Percentiles rank a stretch among this genome's conserved stretches.
These are phyloP conservation scores for Agrypnia vestita DNA, from an alignment of 1,140 invertebrate species.

Conservation along the genomic window DNA sequence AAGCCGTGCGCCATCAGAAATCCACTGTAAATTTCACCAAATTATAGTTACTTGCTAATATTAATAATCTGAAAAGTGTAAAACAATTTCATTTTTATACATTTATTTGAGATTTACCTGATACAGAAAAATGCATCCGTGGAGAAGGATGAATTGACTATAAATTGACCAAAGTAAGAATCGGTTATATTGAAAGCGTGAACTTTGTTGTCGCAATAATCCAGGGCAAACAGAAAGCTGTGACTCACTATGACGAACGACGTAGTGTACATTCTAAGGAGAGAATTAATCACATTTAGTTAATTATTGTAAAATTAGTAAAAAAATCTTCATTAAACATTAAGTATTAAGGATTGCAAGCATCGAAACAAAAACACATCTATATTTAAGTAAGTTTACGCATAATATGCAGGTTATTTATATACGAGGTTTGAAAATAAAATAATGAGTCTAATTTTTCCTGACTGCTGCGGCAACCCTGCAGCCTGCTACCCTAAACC, in stretches of 20 bases:
- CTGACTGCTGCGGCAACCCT: no score
- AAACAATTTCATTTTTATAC: not conserved
- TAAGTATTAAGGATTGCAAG: no score
- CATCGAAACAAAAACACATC: no score
- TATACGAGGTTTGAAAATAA: no score
- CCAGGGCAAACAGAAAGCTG: constrained; percentile 40
- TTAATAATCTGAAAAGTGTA: not conserved
- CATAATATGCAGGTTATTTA: no score
- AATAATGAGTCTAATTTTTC: no score
- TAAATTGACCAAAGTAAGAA: constrained; percentile 9
- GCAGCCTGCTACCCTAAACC: no score
- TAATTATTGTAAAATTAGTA: no score
- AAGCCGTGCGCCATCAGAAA: constrained; percentile 36
- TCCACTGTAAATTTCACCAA: constrained; percentile 8
- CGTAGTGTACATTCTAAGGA: constrained; percentile 51
- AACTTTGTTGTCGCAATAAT: constrained; percentile 46
- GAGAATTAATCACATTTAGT: constrained; percentile 1
- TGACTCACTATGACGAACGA: constrained; percentile 43
- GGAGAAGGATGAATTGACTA: constrained; percentile 19
- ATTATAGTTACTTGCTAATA: not conserved
- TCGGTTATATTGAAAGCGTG: constrained; percentile 34
- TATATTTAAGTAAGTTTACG: no score
- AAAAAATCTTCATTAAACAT: no score
- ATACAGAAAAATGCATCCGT: constrained; percentile 52
- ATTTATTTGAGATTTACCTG: no score